phyloP scores from a whole-genome alignment of 1,140 invertebrate genomes.

The Octopus sinensis region DNA sequence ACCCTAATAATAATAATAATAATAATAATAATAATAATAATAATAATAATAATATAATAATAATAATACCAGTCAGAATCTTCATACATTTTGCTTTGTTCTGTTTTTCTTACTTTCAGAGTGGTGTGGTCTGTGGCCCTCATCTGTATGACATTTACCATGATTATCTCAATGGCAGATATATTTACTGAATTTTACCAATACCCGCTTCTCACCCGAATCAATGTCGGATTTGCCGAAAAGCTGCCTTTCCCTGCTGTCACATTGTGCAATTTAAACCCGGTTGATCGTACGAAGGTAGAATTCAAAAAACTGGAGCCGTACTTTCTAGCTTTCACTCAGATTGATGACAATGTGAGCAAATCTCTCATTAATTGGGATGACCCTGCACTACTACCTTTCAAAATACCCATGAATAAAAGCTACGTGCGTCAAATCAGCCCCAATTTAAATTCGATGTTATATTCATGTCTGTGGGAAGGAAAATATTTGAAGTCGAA shows the following conservation, averaged over 20 bases:
- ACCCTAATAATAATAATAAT: too few species aligned
- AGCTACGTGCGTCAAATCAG: neutral
- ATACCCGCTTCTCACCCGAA: neutral
- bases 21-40: too few species aligned
- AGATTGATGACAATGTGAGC: neutral
- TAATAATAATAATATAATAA: too few species aligned
- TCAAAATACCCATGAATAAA: neutral
- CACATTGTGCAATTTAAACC: slow-evolving; percentile 1
- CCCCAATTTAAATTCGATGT: neutral
- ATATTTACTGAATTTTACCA: neutral
- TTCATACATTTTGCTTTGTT: too few species aligned
- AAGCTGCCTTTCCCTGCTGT: neutral
- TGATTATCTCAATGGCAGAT: neutral
- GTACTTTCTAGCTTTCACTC: neutral
- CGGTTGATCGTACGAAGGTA: neutral
- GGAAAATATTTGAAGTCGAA: neutral
- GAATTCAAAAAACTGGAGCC: neutral
- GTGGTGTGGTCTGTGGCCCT: neutral
- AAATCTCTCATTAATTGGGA: neutral
- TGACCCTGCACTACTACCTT: neutral
- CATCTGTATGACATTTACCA: neutral
- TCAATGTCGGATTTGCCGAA: neutral
- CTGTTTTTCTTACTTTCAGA: neutral
- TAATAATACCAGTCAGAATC: too few species aligned
- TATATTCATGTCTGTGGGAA: neutral